Base-by-base conservation (phyloP, 2,113 vertebrate genomes). In the Lichenostomus cassidix region DNA sequence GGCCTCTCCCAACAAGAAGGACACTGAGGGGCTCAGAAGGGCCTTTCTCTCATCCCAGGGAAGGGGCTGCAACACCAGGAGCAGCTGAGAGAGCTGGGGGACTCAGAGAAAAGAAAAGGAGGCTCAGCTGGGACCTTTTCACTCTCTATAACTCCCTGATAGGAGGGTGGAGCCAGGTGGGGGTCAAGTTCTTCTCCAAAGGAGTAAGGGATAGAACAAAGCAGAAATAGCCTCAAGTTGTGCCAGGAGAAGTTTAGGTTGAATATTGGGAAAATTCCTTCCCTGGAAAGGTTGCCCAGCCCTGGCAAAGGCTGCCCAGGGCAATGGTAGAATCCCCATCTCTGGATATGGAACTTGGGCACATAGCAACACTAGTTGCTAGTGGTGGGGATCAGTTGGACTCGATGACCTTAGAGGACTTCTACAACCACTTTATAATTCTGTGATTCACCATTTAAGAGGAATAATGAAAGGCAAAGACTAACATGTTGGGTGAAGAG, bases 401-500 rank as follows among this genome's bases (percentile, higher is more conserved):
- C 33, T 69, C 0, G 0, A 52, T 68, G 37, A 33, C 10, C 33
- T 59, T 25, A 33, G 33, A 44, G 27, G 14, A 18, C 9, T 69
- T 62, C 55, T 35, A 31, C 31, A 44, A 37, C 33, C 14, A 44
- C 17, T 59, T 29, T 69, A 3, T n/a, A 53, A 39, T 53, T 78
- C 33, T 46, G 22, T 19, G 39, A 69, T 37, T 69, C 64, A 69
- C 12, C 29, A 39, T 21, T 53, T 52, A 70, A 65, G 46, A 84
- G 19, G 24, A 62, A 73, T 17, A 53, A 78, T 9, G 7, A 65
- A 28, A 83, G 9, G 7, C 11, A 77, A 87, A 84, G 35, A 50
- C 8, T n/a, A 77, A 17, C 4, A 10, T 0, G 0, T 7, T 13
- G 33, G 12, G 17, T 42, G 44, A 31, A 50, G 25, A 88, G 2